Conservation (phyloP, 2,888 invertebrate species). For the Cyaniris semiargus region DNA sequence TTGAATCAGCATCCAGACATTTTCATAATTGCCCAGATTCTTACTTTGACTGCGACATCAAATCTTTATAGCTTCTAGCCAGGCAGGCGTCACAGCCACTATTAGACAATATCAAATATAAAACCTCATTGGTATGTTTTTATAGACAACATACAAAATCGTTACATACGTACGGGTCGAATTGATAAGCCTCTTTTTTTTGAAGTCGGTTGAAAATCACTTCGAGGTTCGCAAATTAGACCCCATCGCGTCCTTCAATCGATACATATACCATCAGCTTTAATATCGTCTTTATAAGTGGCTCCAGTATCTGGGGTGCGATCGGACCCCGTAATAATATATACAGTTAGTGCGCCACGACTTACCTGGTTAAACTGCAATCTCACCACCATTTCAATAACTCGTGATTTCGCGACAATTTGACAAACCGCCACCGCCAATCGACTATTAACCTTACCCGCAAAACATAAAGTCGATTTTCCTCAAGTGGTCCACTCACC, state of each 20-base stretch:
- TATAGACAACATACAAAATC: no score
- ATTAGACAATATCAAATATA: no score
- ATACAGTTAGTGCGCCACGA: conserved; percentile 62
- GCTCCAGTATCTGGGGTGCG: conserved; percentile 45
- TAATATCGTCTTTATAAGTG: conserved; percentile 38
- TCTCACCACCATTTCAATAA: conserved; percentile 59
- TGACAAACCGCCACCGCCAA: conserved; percentile 41
- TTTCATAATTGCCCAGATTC: no score
- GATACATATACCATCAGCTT: conserved; percentile 5
- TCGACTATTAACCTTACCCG: conserved; percentile 34
- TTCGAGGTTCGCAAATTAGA: background rate
- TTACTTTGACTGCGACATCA: no score
- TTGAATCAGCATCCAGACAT: no score
- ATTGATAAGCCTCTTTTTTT: no score
- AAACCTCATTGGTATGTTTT: no score
- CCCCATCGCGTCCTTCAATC: no score
- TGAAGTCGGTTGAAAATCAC: no score
- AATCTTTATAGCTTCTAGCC: no score
- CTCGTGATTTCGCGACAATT: conserved; percentile 55
- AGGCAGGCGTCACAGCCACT: no score
- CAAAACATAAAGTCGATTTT: background rate
- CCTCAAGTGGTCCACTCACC: background rate
- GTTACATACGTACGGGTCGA: no score
- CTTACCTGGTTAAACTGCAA: conserved; percentile 56
- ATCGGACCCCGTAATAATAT: conserved; percentile 49